Conservation (phyloP, 2,797 vertebrate species). For the Scolopax rusticola region DNA sequence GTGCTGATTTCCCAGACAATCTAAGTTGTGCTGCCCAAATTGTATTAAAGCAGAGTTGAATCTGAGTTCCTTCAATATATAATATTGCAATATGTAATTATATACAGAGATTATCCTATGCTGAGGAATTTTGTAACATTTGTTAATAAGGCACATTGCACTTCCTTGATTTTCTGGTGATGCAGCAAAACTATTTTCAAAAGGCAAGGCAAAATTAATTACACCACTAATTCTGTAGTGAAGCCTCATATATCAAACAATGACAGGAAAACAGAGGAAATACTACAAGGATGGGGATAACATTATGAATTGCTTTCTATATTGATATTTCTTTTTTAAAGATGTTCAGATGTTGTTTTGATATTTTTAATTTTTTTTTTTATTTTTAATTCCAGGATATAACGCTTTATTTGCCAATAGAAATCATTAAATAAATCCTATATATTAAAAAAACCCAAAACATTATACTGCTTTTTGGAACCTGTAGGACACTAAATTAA, state of each 20-base stretch:
- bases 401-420: background rate
- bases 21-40: background rate
- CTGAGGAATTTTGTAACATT: background rate
- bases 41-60: background rate
- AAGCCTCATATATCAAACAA: background rate
- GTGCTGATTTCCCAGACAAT: background rate
- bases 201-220: slow-evolving; percentile 8
- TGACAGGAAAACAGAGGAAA: background rate
- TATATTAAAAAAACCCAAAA: background rate
- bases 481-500: background rate
- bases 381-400: background rate
- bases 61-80: background rate
- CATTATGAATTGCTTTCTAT: slow-evolving; percentile 15
- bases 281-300: background rate
- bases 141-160: background rate
- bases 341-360: background rate
- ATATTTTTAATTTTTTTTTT: background rate
- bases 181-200: background rate
- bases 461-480: background rate
- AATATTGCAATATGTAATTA: background rate
- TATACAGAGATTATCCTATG: background rate
- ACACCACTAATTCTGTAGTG: background rate
- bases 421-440: background rate
- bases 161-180: background rate
- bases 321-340: background rate